phyloP scores from a whole-genome alignment of 2,888 invertebrate genomes.

The Tinea pellionella region DNA sequence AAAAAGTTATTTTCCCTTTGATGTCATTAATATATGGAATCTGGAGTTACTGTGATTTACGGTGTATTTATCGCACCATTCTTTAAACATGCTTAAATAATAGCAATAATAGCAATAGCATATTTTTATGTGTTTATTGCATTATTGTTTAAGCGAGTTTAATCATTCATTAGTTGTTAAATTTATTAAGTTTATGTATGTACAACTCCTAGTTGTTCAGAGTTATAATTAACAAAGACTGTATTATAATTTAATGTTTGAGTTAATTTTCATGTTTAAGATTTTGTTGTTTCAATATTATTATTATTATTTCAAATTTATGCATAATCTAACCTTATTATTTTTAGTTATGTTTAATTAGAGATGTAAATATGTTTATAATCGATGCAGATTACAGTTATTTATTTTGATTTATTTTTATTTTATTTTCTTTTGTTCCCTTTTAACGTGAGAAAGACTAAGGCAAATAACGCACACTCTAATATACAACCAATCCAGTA shows the following conservation, averaged over 20 bases:
- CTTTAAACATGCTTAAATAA: not conserved
- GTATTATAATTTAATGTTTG: constrained; percentile 8
- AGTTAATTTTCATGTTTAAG: not conserved
- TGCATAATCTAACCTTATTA: constrained; percentile 9
- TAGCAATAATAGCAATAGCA: too few relatives aligned
- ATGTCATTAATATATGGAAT: not conserved
- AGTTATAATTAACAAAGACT: constrained; percentile 7
- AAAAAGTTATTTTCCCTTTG: not conserved
- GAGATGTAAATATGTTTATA: constrained; percentile 64
- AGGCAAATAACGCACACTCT: constrained; percentile 61
- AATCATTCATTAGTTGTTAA: not conserved
- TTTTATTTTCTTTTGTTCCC: constrained; percentile 31
- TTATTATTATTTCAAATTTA: not conserved
- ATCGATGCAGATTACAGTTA: constrained; percentile 57
- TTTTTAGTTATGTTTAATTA: constrained; percentile 32
- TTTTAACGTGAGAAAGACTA: constrained; percentile 19
- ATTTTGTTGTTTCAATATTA: constrained; percentile 2
- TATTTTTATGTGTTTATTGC: not conserved
- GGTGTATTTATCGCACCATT: not conserved
- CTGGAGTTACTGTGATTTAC: not conserved
- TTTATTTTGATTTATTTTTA: constrained; percentile 53
- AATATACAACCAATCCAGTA: not conserved
- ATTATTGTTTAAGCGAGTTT: not conserved
- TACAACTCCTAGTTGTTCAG: constrained; percentile 1
- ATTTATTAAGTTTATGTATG: not conserved